These are phyloP conservation scores for Lampris incognitus DNA, from an alignment of 2,113 vertebrate genomes.

Conservation along the genomic window DNA sequence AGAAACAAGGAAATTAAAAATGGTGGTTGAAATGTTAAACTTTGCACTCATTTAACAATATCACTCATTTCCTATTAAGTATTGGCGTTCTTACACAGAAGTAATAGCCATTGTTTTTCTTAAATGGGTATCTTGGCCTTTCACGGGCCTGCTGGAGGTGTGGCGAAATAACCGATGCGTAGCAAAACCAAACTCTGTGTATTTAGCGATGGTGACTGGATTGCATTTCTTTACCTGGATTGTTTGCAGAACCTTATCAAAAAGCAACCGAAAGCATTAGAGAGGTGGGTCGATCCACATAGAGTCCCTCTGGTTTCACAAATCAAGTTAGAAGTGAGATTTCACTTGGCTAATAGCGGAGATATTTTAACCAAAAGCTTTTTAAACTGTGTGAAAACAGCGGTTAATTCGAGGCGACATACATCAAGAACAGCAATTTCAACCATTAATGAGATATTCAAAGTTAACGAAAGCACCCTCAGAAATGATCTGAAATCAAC, in stretches of 20 bases:
- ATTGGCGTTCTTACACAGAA: not conserved
- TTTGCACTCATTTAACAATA: not conserved
- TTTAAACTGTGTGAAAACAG: not conserved
- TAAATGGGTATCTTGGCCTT: not conserved
- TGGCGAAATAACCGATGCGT: not conserved
- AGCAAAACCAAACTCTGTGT: not conserved
- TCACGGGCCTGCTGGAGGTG: not conserved
- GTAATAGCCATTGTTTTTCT: not conserved
- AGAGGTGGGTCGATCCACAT: not conserved
- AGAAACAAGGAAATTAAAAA: not conserved
- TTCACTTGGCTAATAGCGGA: not conserved
- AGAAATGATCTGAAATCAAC: too few species aligned
- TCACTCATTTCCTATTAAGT: not conserved
- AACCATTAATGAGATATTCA: too few species aligned
- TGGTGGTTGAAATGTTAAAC: not conserved
- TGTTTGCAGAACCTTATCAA: not conserved
- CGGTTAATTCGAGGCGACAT: not conserved
- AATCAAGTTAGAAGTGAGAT: not conserved
- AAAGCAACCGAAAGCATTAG: constrained; percentile 11
- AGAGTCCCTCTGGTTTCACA: constrained; percentile 26
- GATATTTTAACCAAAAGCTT: not conserved
- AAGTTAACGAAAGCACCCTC: too few species aligned
- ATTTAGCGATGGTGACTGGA: not conserved
- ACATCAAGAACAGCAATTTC: not conserved
- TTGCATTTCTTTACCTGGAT: not conserved